Conservation (phyloP, 2,888 invertebrate species). For the Andrena bucephala region DNA sequence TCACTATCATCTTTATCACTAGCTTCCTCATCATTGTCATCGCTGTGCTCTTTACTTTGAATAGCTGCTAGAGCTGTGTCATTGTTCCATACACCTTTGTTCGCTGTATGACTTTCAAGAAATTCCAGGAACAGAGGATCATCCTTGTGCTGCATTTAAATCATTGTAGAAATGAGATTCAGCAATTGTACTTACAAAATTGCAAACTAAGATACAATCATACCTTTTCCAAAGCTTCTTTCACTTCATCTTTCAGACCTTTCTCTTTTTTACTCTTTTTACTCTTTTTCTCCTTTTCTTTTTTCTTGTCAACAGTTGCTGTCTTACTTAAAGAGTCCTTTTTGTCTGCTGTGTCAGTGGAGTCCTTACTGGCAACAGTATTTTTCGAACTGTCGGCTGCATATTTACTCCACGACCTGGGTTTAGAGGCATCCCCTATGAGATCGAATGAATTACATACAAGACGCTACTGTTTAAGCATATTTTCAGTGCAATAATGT, state of each 20-base stretch:
- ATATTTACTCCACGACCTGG: conserved; percentile 97
- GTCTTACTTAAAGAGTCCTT: conserved; percentile 80
- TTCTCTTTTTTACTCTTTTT: conserved; percentile 70
- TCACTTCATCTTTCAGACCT: conserved; percentile 85
- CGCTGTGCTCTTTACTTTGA: conserved; percentile 80
- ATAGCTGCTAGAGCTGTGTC: conserved; percentile 80
- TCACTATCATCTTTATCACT: conserved; percentile 68
- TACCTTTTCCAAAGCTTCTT: conserved; percentile 90
- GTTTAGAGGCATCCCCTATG: conserved; percentile 89
- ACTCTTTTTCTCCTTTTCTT: conserved; percentile 61
- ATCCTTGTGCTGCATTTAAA: conserved; percentile 89
- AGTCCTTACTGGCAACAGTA: conserved; percentile 76
- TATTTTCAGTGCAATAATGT: conserved; percentile 55
- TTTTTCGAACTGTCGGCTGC: conserved; percentile 91
- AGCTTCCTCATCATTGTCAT: conserved; percentile 74
- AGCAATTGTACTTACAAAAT: not conserved
- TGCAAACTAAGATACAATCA: not conserved
- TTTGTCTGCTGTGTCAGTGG: conserved; percentile 24
- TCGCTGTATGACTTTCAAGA: conserved; percentile 90
- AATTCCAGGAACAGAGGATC: conserved; percentile 96
- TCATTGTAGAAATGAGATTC: not conserved
- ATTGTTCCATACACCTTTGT: conserved; percentile 86
- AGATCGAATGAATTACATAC: not conserved
- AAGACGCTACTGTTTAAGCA: not conserved
- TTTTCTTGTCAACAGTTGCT: conserved; percentile 75